phyloP scores from a whole-genome alignment of 2,113 vertebrate species.

The Crotalus helleri region DNA sequence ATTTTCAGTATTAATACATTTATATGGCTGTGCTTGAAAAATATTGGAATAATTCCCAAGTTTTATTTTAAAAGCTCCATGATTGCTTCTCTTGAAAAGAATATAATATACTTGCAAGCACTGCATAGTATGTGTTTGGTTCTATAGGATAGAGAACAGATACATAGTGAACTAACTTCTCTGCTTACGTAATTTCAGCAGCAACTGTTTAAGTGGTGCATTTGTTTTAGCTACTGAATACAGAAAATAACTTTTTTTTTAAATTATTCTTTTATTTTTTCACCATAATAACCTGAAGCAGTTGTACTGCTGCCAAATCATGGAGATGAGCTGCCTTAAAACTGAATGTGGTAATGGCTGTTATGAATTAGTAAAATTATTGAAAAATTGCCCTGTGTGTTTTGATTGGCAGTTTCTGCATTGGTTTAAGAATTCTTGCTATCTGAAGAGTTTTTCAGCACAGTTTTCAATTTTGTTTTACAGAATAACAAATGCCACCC shows the following conservation, averaged over 20 bases:
- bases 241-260: not conserved
- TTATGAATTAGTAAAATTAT: not conserved
- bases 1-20: not conserved
- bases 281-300: slow-evolving; percentile 19
- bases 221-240: not conserved
- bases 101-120: not conserved
- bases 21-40: not conserved
- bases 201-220: not conserved
- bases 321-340: slow-evolving; percentile 4
- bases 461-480: not conserved
- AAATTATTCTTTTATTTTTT: not conserved
- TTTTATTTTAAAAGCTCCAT: not conserved
- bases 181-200: not conserved
- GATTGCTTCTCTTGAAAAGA: not conserved
- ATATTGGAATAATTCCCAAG: not conserved
- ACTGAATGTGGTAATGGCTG: not conserved
- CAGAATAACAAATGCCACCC: slow-evolving; percentile 7
- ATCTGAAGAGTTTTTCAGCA: slow-evolving; percentile 6
- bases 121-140: not conserved
- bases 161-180: not conserved
- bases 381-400: slow-evolving; percentile 8
- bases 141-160: not conserved
- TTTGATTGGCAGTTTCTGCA: not conserved
- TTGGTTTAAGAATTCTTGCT: slow-evolving; percentile 14
- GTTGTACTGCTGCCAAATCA: not conserved